phyloP scores from a whole-genome alignment of 2,888 invertebrate species.

The Drosophila helvetica region DNA sequence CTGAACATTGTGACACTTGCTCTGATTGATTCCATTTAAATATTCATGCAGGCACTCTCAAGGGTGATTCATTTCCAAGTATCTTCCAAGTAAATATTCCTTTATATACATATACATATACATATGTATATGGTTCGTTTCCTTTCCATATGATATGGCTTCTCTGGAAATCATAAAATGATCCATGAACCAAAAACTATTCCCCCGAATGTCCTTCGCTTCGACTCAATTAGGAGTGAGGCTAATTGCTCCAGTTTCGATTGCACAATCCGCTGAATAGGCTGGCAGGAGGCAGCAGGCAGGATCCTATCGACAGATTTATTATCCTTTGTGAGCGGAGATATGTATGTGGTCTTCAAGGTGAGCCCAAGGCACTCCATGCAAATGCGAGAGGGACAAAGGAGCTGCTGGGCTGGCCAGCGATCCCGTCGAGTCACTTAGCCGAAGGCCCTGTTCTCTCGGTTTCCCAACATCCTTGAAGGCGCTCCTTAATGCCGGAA shows the following conservation, averaged over 20 bases:
- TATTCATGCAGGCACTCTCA: too few species aligned
- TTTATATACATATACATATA: too few species aligned
- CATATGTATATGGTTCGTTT: too few species aligned
- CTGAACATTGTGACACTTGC: not conserved
- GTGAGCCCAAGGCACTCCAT: slow-evolving; percentile 18
- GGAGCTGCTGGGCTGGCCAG: slow-evolving; percentile 11
- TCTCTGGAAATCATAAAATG: not conserved
- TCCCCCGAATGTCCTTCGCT: slow-evolving; percentile 11
- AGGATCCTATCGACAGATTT: not conserved
- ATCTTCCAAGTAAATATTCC: too few species aligned
- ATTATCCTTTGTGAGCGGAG: not conserved
- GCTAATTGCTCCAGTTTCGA: slow-evolving; percentile 43
- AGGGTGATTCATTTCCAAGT: too few species aligned
- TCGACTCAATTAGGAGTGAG: slow-evolving; percentile 29
- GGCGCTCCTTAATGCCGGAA: slow-evolving; percentile 63
- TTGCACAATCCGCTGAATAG: slow-evolving; percentile 20
- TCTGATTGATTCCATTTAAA: not conserved
- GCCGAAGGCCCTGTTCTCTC: slow-evolving; percentile 15
- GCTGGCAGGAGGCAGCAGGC: not conserved
- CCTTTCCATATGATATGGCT: too few species aligned
- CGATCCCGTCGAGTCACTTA: slow-evolving; percentile 34
- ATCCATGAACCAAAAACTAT: not conserved
- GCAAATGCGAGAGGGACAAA: slow-evolving; percentile 33
- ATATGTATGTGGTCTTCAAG: not conserved
- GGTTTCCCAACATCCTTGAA: not conserved